Conservation (phyloP, 1,140 invertebrate species). For the Pissodes strobi region DNA sequence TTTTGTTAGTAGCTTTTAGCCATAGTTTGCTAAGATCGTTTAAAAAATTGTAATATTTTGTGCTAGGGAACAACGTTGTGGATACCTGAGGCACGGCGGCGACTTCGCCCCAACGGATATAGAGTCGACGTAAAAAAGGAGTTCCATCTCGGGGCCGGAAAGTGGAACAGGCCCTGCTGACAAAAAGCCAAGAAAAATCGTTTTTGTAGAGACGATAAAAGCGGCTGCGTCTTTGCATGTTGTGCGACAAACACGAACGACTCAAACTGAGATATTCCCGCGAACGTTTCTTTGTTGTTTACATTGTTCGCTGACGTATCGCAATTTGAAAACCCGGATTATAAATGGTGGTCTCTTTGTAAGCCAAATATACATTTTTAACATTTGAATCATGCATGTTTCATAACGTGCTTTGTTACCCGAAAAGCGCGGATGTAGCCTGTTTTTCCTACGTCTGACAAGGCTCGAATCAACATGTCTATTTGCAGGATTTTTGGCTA, state of each 20-base stretch:
- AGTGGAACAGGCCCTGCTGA: slow-evolving; percentile 50
- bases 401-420: slow-evolving; percentile 38
- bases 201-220: slow-evolving; percentile 56
- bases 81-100: too few relatives aligned
- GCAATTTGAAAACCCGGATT: slow-evolving; percentile 48
- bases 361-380: slow-evolving; percentile 50
- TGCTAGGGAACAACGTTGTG: too few relatives aligned
- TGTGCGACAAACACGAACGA: slow-evolving; percentile 53
- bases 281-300: slow-evolving; percentile 54
- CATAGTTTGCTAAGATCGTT: too few relatives aligned
- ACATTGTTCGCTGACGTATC: slow-evolving; percentile 51
- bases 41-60: too few relatives aligned
- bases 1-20: too few relatives aligned
- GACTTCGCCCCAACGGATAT: too few relatives aligned
- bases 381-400: slow-evolving; percentile 50
- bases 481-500: too few relatives aligned
- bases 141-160: slow-evolving; percentile 28
- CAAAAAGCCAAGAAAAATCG: slow-evolving; percentile 55
- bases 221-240: slow-evolving; percentile 53
- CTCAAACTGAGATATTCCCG: slow-evolving; percentile 53
- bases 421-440: slow-evolving; percentile 23
- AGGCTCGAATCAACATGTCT: background rate
- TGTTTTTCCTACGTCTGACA: background rate
- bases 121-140: slow-evolving; percentile 19
- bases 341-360: slow-evolving; percentile 52